Base-by-base conservation (phyloP, 2,113 vertebrate genomes). In the Syngnathoides biaculeatus region DNA sequence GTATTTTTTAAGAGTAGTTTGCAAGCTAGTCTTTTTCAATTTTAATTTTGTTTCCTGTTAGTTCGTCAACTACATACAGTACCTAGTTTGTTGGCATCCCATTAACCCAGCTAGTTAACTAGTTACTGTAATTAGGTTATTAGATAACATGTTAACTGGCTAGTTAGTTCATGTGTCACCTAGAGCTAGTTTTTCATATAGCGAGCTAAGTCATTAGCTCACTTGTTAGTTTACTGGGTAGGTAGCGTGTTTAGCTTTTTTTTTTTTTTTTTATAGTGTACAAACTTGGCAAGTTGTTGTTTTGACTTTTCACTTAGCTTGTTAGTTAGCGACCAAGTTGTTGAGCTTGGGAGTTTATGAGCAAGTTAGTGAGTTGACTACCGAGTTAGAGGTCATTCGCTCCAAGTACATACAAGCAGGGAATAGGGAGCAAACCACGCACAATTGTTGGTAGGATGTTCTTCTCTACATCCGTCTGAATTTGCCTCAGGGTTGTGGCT, bases 391-490 rank as follows among this genome's bases (percentile, higher is more conserved):
- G 9, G n/a, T 52, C 10, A 22, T 9, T 52, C 11, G 20, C 48
- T 52, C n/a, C n/a, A n/a, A n/a, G n/a, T n/a, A n/a, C n/a, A n/a
- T 12, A 53, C 9, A 24, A 24, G 5, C 27, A 20, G 9, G 20
- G 30, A 4, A 8, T 56, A 15, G 22, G 13, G 14, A 38, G 2
- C 17, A 22, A n/a, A 45, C 19, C 0, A 0, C 91, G 84, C 77
- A 95, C 94, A 75, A 92, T 45, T 0, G 66, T 80, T 58, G 86
- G 86, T 24, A 69, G 73, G 71, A 94, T 88, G 40, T 0, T 80
- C 0, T 0, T 48, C 10, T 91, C 71, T 45, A 93, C 85, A n/a
- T 78, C 45, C 5, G 4, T 15, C 66, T 94, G 87, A 69, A 95
- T 79, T 6, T 63, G 1, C 72, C 72, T 88, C 74, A 95, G 79